These are phyloP conservation scores for Echinops telfairi DNA, from an alignment of 2,113 vertebrate genomes.

Conservation along the genomic window DNA sequence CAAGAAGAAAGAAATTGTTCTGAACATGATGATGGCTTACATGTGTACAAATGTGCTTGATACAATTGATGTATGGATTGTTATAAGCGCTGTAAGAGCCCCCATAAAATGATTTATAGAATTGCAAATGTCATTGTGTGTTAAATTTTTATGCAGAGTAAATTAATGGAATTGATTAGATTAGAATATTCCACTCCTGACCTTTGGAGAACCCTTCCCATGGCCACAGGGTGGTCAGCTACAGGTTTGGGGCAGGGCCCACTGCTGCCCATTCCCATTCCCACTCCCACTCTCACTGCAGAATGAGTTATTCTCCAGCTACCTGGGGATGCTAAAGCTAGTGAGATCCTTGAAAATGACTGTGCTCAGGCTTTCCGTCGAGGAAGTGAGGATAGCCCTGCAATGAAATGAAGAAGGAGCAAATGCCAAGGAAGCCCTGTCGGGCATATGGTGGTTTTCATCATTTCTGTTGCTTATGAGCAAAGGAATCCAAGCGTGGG, in stretches of 20 bases:
- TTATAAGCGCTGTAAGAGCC: too few species aligned
- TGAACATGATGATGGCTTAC: too few species aligned
- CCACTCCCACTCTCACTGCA: background rate
- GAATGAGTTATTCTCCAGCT: background rate
- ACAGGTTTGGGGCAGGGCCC: background rate
- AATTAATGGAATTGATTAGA: background rate
- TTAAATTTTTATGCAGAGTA: background rate
- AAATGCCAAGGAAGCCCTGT: too few species aligned
- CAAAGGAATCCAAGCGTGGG: background rate
- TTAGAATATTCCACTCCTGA: background rate
- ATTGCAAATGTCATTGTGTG: background rate
- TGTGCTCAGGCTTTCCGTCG: background rate
- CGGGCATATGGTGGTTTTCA: background rate
- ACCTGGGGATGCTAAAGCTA: background rate
- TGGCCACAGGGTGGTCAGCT: background rate
- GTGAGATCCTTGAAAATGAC: background rate
- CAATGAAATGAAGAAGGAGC: background rate
- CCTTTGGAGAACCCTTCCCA: background rate
- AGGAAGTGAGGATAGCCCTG: background rate
- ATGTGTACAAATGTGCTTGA: too few species aligned
- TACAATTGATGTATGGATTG: too few species aligned
- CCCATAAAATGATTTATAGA: too few species aligned
- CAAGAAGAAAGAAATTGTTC: too few species aligned
- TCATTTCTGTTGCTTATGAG: background rate
- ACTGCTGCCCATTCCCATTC: too few species aligned